Evolutionary conservation across 2,888 invertebrate genomes (phyloP), one percentile per base, ranked within the genome.

Genomic region (Drosophila formosana): DNA sequence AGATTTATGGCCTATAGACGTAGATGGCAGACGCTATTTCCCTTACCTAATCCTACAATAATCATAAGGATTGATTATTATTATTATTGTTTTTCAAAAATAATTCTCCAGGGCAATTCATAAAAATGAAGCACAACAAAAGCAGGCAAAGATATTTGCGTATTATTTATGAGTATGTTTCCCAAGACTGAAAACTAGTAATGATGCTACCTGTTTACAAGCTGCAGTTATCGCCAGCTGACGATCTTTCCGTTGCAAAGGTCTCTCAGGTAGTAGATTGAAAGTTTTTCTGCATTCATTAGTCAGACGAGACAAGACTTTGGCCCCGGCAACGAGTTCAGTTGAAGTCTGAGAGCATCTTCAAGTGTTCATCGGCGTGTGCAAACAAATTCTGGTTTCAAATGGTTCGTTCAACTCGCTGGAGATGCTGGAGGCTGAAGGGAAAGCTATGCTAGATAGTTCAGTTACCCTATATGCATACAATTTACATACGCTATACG

Each of bases 371-470:
- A 37, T 37, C n/a, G 37, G 45, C 7, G 53, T 64, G 55, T 64
- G 55, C 49, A 69, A 69, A 72, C 69, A 72, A 64, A 63, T 69
- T 72, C 72, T 69, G 69, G 64, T 72, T 72, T 69, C 34, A 65
- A 65, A 56, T 65, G 52, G 69, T 72, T 72, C 69, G 65, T 69
- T 72, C 69, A 72, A 64, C 69, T 46, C 46, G 6, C 26, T 60
- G 55, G 3, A 18, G 23, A 18, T 7, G 13, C 28, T 55, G 43
- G n/a, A 30, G 9, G n/a, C 26, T 39, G 8, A 37, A 52, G 57
- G 63, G 53, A 70, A 67, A 55, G 63, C 52, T 34, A 30, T 18
- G 18, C 18, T 18, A 18, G 46, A 46, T 34, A 5, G 9, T 46
- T 46, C 34, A 46, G 25, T 57, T 32, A 5, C 13, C 25, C 32